Evolutionary conservation across 2,797 vertebrate genomes (phyloP), one percentile per base, ranked within the genome.

Genomic region (Oryzias sinensis): DNA sequence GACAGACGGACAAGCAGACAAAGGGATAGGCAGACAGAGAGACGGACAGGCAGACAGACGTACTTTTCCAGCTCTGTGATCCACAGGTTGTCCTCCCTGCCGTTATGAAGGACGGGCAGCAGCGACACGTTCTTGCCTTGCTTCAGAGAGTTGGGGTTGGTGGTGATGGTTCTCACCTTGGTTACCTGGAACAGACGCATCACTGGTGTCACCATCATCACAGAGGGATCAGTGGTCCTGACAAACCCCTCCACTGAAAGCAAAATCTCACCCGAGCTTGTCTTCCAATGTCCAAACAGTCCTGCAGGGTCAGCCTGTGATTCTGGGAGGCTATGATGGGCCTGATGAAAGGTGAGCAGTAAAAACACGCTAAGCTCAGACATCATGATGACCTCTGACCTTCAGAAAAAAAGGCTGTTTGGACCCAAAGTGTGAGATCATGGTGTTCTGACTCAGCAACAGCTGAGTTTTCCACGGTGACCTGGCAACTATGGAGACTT

Each of bases 221-320:
- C 14, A 43, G 5, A 0, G 0, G 2, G 7, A 56, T 33, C 22
- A 44, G 0, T 5, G 13, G 27, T 33, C 44, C 5, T 4, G 5
- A 20, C 1, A 27, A 41, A 4, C 37, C 2, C 9, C 14, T n/a
- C 14, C 4, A 24, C 15, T 7, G 4, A 43, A 20, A 14, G 0
- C 4, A 1, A 53, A 14, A 2, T 66, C 92, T 86, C 69, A 96
- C 95, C 92, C 91, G 91, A 50, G 95, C 94, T 64, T 86, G 81
- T 71, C 95, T 88, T 33, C 90, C 93, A 25, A 88, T 65, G 68
- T 96, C 95, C 57, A 96, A 69, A 80, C 95, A 95, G 55, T 94
- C 94, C 85, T 96, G 95, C 14, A 96, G 93, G 53, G 62, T 82
- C 70, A 95, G 74, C 62, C 93, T 94, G 90, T 96, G 93, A 4